A percentile compares a stretch with the other conserved stretches of the same genome.
Conservation (phyloP, 2,888 invertebrate genomes). For the Nomada fabriciana region DNA sequence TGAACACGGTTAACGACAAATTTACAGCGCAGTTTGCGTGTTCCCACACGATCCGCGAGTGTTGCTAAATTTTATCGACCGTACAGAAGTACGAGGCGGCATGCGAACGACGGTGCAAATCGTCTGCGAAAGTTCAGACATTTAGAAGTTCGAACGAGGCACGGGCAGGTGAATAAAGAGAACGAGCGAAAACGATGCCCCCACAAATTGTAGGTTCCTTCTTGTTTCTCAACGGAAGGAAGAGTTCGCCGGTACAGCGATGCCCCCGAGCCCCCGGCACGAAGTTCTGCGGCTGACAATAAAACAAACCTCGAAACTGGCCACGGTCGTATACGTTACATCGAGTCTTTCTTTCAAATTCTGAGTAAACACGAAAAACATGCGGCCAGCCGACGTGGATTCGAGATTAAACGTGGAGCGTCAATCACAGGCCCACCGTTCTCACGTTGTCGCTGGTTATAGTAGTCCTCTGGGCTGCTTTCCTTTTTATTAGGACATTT, state of each 20-base stretch:
- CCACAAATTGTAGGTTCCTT: conserved; percentile 67
- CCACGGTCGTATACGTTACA: conserved; percentile 17
- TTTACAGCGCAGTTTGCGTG: neutral
- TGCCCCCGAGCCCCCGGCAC: conserved; percentile 56
- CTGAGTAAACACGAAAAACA: conserved; percentile 21
- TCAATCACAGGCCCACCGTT: conserved; percentile 4
- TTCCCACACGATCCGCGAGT: conserved; percentile 1
- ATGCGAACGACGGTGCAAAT: conserved; percentile 6
- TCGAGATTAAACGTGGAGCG: conserved; percentile 23
- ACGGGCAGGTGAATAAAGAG: conserved; percentile 53
- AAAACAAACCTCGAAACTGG: conserved; percentile 57
- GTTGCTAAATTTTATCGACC: conserved; percentile 17
- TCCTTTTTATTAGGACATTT: neutral
- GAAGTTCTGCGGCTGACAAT: conserved; percentile 49
- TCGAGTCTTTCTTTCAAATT: conserved; percentile 25
- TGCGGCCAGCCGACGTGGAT: neutral
- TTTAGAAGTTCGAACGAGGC: conserved; percentile 40
- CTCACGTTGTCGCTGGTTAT: neutral
- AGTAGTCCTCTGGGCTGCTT: neutral
- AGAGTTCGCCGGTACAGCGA: conserved; percentile 52
- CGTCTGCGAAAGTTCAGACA: conserved; percentile 14
- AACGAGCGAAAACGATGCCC: conserved; percentile 59
- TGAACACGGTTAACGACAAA: neutral
- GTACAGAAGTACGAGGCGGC: neutral
- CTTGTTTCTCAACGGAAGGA: conserved; percentile 61